Evolutionary conservation across 1,140 invertebrate species (phyloP), one percentile per base, ranked within the genome.

Genomic region (Schmidtea mediterranea): DNA sequence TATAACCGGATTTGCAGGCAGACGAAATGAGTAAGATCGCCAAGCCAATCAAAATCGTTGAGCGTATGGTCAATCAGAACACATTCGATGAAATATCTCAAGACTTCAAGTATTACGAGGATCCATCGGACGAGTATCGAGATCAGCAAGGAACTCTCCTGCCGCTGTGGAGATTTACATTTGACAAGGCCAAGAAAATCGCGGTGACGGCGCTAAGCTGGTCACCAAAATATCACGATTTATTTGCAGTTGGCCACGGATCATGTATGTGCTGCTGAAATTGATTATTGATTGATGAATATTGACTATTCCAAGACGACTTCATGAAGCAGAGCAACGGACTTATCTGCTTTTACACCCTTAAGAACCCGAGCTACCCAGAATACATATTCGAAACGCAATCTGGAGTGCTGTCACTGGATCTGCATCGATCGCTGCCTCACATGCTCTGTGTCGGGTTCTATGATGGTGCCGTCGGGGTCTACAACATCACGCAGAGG

Each of bases 21-120:
- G 26, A 66, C 56, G 63, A 67, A 36, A 55, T 65, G 36, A 56
- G 55, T 1, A 49, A 57, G 41, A 53, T 66, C n/a, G 46, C 52
- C 6, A 54, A 53, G 41, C 73, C 77, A 37, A 76, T 76, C 58
- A 78, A 79, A 58, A 80, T 82, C 41, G 67, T 89, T 8, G 83
- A 92, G 60, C 71, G 83, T 56, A 83, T 92, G 74, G 76, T 89
- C 36, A 87, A 82, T 61, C 82, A 86, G 67, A 89, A 89, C 63
- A 80, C 81, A 36, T 86, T 74, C 61, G 79, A 87, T 63, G 82
- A 89, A 49, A 83, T 90, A 54, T 40, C 13, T 1, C 18, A n/a
- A 21, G 86, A 92, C 71, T 90, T 86, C 65, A 76, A 77, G 56
- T 90, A 87, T 60, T 92, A 79, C 75, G 82, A 92, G 61, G 84